Conservation (phyloP, 1,140 invertebrate genomes). For the Propsilocerus akamusi region DNA sequence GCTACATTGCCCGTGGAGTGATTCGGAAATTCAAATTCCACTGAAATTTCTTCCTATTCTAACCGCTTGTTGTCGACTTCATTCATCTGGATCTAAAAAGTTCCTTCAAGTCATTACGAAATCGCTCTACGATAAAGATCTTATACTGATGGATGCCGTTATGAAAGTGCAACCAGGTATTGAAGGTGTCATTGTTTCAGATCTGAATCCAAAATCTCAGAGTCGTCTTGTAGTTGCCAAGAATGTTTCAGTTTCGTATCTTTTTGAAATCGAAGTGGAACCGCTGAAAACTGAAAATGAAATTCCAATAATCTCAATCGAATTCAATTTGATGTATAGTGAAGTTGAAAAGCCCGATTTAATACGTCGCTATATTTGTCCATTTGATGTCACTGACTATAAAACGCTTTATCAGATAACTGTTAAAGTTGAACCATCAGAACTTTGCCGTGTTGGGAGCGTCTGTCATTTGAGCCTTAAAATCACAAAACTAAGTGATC, state of each 20-base stretch:
- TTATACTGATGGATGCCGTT: slow-evolving; percentile 36
- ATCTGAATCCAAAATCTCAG: slow-evolving; percentile 36
- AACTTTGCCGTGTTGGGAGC: slow-evolving; percentile 74
- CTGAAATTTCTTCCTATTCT: slow-evolving; percentile 70
- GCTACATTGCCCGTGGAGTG: slow-evolving; percentile 55
- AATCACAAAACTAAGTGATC: slow-evolving; percentile 33
- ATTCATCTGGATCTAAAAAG: slow-evolving; percentile 64
- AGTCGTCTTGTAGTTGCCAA: slow-evolving; percentile 16
- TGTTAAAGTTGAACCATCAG: slow-evolving; percentile 58
- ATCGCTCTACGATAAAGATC: slow-evolving; percentile 34
- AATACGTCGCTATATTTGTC: slow-evolving; percentile 28
- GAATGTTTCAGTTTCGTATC: slow-evolving; percentile 48
- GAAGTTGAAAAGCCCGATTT: slow-evolving; percentile 28
- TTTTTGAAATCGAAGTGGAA: slow-evolving; percentile 61
- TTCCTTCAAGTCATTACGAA: slow-evolving; percentile 60
- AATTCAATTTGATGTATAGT: slow-evolving; percentile 46
- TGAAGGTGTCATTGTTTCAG: slow-evolving; percentile 35
- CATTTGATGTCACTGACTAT: slow-evolving; percentile 36
- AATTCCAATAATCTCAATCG: slow-evolving; percentile 39
- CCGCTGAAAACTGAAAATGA: slow-evolving; percentile 27
- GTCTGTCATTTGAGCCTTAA: slow-evolving; percentile 70
- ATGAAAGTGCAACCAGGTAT: slow-evolving; percentile 32
- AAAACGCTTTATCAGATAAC: slow-evolving; percentile 67
- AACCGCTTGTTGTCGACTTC: slow-evolving; percentile 53
- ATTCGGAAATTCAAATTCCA: slow-evolving; percentile 40